Evolutionary conservation across 2,888 invertebrate genomes (phyloP), one percentile per base, ranked within the genome.

Genomic region (Meganola albula): DNA sequence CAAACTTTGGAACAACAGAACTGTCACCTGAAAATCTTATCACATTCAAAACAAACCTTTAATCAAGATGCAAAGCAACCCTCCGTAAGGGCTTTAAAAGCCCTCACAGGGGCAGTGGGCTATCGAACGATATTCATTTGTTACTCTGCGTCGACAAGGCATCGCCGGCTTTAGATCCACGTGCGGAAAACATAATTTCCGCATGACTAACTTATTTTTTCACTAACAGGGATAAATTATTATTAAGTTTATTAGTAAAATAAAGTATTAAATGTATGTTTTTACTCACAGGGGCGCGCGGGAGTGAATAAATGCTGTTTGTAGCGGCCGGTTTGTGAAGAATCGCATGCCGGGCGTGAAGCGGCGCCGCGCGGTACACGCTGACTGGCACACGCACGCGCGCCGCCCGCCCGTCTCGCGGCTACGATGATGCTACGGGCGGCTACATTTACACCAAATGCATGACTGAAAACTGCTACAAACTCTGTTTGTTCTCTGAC

Each of bases 81-180:
- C 80, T 82, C 80, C 67, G 39, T 27, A 48, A 53, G 53, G 47
- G 52, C 47, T 53, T 74, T 65, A 63, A 65, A 71, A 72, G 65
- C 65, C 74, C 75, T 83, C 68, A 84, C 76, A 84, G 84, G 84
- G 84, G 84, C 84, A 85, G 74, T 84, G 80, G 84, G 84, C 82
- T 85, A 84, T 84, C 74, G 83, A 84, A 80, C 80, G 78, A 67
- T 77, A 70, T 68, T 79, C 77, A 79, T 78, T 79, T 78, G 75
- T 76, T 70, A 73, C 63, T 49, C 68, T 74, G 76, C 74, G 75
- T 72, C 66, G 66, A 53, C 54, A 59, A 70, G 57, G 66, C 67
- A 58, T 49, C 57, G 57, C 63, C 66, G 64, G 62, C 57, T 56
- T 74, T 65, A 51, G 63, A 67, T 72, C 71, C 83, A 83, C 83